Conservation (phyloP, 2,888 invertebrate species). For the Calameuta idolon region DNA sequence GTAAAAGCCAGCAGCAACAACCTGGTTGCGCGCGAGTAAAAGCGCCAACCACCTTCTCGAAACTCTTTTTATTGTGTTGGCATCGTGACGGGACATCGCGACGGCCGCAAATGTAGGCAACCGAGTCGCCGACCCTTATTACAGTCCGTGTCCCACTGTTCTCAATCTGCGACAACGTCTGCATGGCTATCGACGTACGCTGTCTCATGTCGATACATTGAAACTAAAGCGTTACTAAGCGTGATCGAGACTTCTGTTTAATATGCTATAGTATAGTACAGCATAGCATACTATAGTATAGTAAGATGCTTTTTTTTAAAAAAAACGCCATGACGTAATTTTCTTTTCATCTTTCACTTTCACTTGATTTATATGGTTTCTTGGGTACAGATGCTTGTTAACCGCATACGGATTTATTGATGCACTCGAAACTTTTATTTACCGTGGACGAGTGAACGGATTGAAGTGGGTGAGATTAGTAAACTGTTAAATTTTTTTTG, state of each 20-base stretch:
- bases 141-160: not conserved
- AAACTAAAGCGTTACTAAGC: not conserved
- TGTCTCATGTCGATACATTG: not conserved
- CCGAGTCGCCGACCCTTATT: slow-evolving; percentile 1
- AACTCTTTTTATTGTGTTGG: not conserved
- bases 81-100: slow-evolving; percentile 1
- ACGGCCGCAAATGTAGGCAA: not conserved
- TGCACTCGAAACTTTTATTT: too few species aligned
- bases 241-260: not conserved
- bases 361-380: too few species aligned
- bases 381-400: too few species aligned
- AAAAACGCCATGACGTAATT: not conserved
- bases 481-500: not conserved
- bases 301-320: not conserved
- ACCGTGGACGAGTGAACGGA: not conserved
- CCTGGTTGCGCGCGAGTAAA: not conserved
- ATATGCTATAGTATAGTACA: not conserved
- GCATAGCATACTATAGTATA: not conserved
- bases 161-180: slow-evolving; percentile 1
- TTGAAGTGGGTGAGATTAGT: not conserved
- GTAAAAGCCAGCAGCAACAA: not conserved
- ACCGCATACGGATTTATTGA: too few species aligned
- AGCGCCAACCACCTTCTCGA: not conserved
- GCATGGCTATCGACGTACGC: not conserved
- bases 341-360: too few species aligned